Evolutionary conservation across 2,797 vertebrate genomes (phyloP).

Genomic region (Microhierax caerulescens): DNA sequence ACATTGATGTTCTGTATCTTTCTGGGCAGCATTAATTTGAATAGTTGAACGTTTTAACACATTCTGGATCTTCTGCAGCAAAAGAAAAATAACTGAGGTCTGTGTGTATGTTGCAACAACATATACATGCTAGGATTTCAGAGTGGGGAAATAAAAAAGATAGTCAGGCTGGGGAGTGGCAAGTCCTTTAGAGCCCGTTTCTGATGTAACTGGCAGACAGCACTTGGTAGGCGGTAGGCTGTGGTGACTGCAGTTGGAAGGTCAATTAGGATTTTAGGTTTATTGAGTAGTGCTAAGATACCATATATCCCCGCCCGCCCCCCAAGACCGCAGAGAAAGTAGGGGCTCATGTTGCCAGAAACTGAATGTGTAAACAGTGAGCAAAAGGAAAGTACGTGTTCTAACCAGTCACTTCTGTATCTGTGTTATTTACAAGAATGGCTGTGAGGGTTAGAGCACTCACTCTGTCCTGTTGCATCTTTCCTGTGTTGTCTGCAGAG

Average conservation of each 20-base stretch:
- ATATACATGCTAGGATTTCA: fast-evolving
- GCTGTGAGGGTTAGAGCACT: background rate
- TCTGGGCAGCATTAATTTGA: background rate
- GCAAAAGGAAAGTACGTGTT: background rate
- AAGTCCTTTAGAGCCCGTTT: background rate
- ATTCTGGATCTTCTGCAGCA: background rate
- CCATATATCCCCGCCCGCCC: fast-evolving
- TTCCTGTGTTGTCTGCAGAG: background rate
- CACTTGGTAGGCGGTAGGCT: background rate
- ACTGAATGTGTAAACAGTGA: background rate
- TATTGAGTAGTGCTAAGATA: background rate
- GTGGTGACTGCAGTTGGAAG: background rate
- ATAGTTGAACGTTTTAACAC: background rate
- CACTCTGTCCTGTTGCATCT: background rate
- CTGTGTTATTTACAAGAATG: background rate
- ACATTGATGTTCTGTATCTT: background rate
- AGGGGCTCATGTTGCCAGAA: background rate
- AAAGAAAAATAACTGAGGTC: background rate
- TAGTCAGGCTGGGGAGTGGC: background rate
- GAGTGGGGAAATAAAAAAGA: background rate
- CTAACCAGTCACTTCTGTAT: background rate
- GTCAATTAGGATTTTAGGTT: background rate
- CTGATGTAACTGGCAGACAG: background rate
- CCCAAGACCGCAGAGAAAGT: background rate
- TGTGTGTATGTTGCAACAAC: background rate